Conservation (phyloP, 2,797 vertebrate genomes). For the Echiichthys vipera region DNA sequence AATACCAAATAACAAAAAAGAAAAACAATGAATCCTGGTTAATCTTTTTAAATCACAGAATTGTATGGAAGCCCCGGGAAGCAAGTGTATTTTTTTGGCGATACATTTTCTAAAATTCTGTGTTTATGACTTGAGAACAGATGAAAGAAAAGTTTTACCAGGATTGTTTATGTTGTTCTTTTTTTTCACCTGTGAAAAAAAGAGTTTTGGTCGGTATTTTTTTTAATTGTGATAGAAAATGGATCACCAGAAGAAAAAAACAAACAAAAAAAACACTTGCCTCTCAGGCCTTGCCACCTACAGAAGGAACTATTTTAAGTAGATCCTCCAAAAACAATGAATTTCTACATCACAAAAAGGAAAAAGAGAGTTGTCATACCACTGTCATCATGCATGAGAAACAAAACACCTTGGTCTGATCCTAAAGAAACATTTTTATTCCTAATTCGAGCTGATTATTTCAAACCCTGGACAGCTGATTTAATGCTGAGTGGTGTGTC, state of each 20-base stretch:
- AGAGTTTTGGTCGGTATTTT: too few relatives aligned
- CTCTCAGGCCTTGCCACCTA: background rate
- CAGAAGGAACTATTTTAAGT: slow-evolving; percentile 17
- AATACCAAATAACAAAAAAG: background rate
- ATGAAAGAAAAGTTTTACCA: too few relatives aligned
- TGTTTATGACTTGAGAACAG: too few relatives aligned
- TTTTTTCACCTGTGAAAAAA: too few relatives aligned
- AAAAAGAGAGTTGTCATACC: slow-evolving; percentile 10
- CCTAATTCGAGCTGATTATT: slow-evolving; percentile 52
- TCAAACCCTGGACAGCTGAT: slow-evolving; percentile 40
- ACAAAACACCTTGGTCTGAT: slow-evolving; percentile 42
- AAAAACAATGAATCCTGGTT: background rate
- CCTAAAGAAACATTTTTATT: slow-evolving; percentile 56
- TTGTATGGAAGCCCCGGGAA: too few relatives aligned
- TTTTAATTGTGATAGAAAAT: too few relatives aligned
- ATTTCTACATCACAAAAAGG: background rate
- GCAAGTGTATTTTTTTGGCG: too few relatives aligned
- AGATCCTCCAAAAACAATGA: slow-evolving; percentile 1
- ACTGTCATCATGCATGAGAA: slow-evolving; percentile 28
- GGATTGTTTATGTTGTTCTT: too few relatives aligned
- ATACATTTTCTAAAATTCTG: too few relatives aligned
- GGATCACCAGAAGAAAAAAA: too few relatives aligned
- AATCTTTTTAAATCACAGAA: background rate
- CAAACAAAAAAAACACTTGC: too few relatives aligned
- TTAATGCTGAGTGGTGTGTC: slow-evolving; percentile 26